Evolutionary conservation across 1,140 invertebrate species (phyloP).

Genomic region (Drosophila pachea): DNA sequence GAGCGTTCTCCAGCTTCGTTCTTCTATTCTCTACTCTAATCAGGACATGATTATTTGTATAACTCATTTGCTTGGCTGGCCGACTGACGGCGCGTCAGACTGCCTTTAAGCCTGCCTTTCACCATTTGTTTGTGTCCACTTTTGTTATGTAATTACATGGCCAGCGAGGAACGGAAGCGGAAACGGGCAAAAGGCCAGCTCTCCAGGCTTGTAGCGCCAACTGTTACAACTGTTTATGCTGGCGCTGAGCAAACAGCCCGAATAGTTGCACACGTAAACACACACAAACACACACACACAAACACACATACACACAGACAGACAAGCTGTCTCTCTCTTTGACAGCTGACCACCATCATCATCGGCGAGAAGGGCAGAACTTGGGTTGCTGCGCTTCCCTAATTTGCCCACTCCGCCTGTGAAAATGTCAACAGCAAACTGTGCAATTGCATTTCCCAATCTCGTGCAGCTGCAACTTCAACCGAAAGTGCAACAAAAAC

Average conservation of each 20-base stretch:
- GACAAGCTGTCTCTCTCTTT: conserved; percentile 5
- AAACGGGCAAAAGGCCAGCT: conserved; percentile 3
- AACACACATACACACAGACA: conserved; percentile 2
- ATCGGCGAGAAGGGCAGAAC: conserved; percentile 28
- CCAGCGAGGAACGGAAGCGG: background rate
- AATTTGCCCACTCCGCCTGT: conserved; percentile 49
- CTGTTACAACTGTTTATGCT: conserved; percentile 74
- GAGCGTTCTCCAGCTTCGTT: too few relatives aligned
- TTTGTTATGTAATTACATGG: conserved; percentile 66
- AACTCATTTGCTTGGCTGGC: conserved; percentile 72
- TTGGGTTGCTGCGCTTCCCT: conserved; percentile 48
- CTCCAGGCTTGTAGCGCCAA: conserved; percentile 56
- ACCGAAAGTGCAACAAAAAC: conserved; percentile 9
- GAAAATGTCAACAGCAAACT: conserved; percentile 65
- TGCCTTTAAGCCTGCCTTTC: conserved; percentile 9
- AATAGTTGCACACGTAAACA: conserved; percentile 36
- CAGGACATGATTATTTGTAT: conserved; percentile 66
- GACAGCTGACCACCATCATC: conserved; percentile 42
- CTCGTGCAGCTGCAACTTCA: conserved; percentile 6
- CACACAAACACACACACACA: conserved; percentile 36
- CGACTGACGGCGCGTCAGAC: conserved; percentile 13
- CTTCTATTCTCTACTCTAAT: too few relatives aligned
- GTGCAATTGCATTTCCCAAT: conserved; percentile 54
- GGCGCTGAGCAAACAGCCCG: conserved; percentile 62
- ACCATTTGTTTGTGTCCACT: conserved; percentile 55